Percentiles rank a stretch among this genome's conserved stretches.
Conservation (phyloP, 2,888 invertebrate genomes). For the Argyresthia goedartella region DNA sequence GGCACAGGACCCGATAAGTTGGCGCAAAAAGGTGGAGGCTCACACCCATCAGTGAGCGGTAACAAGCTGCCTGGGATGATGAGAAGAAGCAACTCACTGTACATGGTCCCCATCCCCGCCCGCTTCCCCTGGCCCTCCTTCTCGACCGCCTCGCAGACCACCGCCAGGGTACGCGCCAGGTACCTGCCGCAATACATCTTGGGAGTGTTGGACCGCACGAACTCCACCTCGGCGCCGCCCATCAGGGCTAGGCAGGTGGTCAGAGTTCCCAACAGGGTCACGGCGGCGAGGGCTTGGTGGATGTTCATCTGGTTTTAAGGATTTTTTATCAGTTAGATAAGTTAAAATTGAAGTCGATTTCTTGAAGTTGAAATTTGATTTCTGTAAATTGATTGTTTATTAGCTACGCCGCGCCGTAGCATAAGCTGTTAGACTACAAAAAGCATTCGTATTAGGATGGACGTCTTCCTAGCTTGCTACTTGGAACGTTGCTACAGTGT, state of each 20-base stretch:
- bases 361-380: background rate
- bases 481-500: too few relatives aligned
- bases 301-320: constrained; percentile 29
- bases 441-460: background rate
- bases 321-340: background rate
- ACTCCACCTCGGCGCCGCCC: constrained; percentile 13
- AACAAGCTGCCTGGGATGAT: background rate
- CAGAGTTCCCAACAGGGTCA: constrained; percentile 16
- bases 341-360: background rate
- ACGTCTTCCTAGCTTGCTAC: background rate
- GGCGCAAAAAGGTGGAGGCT: too few relatives aligned
- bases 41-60: too few relatives aligned
- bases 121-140: constrained; percentile 19
- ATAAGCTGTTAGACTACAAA: background rate
- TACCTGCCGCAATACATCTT: constrained; percentile 37
- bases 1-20: too few relatives aligned
- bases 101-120: constrained; percentile 28
- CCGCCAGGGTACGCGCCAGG: constrained; percentile 29
- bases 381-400: background rate
- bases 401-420: background rate
- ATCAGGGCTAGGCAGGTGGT: constrained; percentile 25
- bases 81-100: constrained; percentile 6
- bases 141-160: constrained; percentile 26
- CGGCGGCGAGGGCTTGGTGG: constrained; percentile 17
- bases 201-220: background rate